phyloP scores from a whole-genome alignment of 2,888 invertebrate species.

The Dryobota labecula region DNA sequence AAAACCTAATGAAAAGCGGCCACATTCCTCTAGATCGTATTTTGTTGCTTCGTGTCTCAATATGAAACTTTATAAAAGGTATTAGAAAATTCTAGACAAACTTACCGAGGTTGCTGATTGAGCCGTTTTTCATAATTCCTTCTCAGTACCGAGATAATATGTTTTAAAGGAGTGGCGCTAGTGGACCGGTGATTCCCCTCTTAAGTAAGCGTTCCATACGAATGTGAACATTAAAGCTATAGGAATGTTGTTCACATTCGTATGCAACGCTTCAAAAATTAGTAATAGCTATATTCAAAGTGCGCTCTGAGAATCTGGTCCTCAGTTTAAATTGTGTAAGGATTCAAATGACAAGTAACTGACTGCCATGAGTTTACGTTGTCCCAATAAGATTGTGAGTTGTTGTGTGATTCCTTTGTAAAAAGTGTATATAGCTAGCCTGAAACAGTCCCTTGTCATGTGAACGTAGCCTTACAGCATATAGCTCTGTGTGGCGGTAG shows the following conservation, averaged over 20 bases:
- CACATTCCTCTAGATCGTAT: too few species aligned
- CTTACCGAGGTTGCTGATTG: too few species aligned
- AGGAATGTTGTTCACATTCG: background rate
- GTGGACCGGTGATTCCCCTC: too few species aligned
- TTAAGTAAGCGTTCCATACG: background rate
- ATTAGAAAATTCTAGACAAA: too few species aligned
- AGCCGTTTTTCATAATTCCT: too few species aligned
- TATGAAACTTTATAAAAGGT: too few species aligned
- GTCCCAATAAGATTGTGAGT: background rate
- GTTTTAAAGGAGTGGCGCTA: too few species aligned
- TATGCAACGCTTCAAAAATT: background rate
- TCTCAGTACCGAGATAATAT: too few species aligned
- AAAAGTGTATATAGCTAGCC: background rate
- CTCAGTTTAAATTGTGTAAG: conserved; percentile 2
- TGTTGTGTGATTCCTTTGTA: background rate
- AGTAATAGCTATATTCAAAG: background rate
- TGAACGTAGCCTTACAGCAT: conserved; percentile 1
- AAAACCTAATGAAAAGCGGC: too few species aligned
- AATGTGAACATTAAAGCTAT: too few species aligned
- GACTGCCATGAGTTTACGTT: background rate
- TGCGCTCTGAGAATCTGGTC: too few species aligned
- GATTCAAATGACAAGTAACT: conserved; percentile 14
- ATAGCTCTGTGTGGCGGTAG: conserved; percentile 17
- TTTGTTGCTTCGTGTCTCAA: too few species aligned
- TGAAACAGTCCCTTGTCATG: background rate